Evolutionary conservation across 2,888 invertebrate species (phyloP), one percentile per base, ranked within the genome.

Genomic region (Disparrhopalites patrizii): DNA sequence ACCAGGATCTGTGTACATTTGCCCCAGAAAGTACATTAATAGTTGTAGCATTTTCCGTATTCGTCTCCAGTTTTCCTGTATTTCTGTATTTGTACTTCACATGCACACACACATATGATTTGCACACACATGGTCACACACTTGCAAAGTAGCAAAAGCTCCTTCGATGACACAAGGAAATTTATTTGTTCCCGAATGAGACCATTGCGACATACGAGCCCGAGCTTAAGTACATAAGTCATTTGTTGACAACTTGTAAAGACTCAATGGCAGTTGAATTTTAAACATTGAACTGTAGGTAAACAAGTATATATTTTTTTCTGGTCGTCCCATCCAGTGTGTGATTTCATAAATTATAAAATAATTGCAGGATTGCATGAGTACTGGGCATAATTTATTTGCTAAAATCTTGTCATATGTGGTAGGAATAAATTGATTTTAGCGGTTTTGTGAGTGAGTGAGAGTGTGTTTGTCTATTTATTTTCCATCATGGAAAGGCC

Each of bases 151-250:
- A 43, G 3, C 3, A 43, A 4, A 18, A 43, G n/a, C n/a, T n/a
- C n/a, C n/a, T n/a, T n/a, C n/a, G n/a, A n/a, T n/a, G n/a, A n/a
- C n/a, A n/a, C n/a, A n/a, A n/a, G n/a, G n/a, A n/a, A n/a, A n/a
- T n/a, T n/a, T n/a, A n/a, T n/a, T n/a, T n/a, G n/a, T n/a, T n/a
- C n/a, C n/a, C n/a, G n/a, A n/a, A n/a, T n/a, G n/a, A n/a, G n/a
- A n/a, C n/a, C n/a, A n/a, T n/a, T n/a, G n/a, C n/a, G n/a, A n/a
- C n/a, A n/a, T n/a, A n/a, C n/a, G n/a, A n/a, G n/a, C n/a, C n/a
- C n/a, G n/a, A n/a, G n/a, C n/a, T n/a, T n/a, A 40, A 40, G 40
- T 40, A 15, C 36, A 40, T 40, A 40, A 40, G 40, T 40, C 40
- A 40, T 40, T 40, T 13, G 40, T 40, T 40, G 40, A 40, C 40